Conservation (phyloP, 1,140 invertebrate genomes). For the Melitaea cinxia region DNA sequence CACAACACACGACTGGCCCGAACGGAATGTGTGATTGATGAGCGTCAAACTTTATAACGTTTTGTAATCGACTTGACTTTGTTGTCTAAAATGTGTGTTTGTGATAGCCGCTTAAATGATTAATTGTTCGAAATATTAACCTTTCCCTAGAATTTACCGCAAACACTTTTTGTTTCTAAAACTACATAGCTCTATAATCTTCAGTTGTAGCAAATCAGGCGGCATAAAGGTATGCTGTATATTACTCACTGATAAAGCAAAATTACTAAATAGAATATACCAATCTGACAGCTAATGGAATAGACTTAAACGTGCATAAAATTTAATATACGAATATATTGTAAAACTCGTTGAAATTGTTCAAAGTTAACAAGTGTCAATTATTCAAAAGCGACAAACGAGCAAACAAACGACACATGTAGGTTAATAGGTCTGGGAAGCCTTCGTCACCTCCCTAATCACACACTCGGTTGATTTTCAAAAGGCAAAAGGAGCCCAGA, state of each 20-base stretch:
- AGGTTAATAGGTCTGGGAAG: slow-evolving; percentile 43
- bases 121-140: slow-evolving; percentile 21
- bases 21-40: slow-evolving; percentile 31
- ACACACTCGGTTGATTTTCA: slow-evolving; percentile 62
- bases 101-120: slow-evolving; percentile 21
- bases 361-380: slow-evolving; percentile 30
- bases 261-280: slow-evolving; percentile 24
- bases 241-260: slow-evolving; percentile 8
- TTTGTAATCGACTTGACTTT: slow-evolving; percentile 30
- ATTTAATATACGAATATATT: slow-evolving; percentile 11
- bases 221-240: not conserved
- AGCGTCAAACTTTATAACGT: slow-evolving; percentile 29
- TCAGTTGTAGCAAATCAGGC: not conserved
- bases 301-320: slow-evolving; percentile 14
- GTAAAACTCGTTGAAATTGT: slow-evolving; percentile 10
- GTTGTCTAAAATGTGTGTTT: slow-evolving; percentile 24
- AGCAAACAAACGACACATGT: slow-evolving; percentile 45
- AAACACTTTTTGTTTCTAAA: not conserved
- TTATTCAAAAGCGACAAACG: slow-evolving; percentile 36
- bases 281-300: slow-evolving; percentile 29
- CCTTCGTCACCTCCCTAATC: slow-evolving; percentile 57
- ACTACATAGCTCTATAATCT: not conserved
- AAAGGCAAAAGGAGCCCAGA: slow-evolving; percentile 51
- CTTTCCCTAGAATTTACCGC: not conserved
- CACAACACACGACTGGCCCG: slow-evolving; percentile 6